Evolutionary conservation across 1,140 invertebrate species (phyloP).

Genomic region (Capitella teleta): DNA sequence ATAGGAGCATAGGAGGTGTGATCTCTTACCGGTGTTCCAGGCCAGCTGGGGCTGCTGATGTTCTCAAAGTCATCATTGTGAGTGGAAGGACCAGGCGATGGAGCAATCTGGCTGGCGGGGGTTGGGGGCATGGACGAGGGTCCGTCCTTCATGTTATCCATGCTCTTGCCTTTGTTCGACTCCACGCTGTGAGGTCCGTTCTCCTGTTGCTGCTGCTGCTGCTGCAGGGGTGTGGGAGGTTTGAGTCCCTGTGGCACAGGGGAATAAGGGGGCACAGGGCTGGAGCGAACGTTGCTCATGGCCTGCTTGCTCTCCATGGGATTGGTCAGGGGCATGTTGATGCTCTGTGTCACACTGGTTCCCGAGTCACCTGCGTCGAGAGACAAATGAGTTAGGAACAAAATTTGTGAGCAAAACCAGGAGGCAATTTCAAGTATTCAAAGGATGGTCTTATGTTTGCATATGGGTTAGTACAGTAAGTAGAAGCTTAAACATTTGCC

Average conservation of each 20-base stretch:
- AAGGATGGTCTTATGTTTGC: background rate
- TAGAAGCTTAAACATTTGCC: background rate
- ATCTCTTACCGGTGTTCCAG: constrained; percentile 69
- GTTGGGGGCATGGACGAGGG: constrained; percentile 46
- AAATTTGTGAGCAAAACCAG: no score
- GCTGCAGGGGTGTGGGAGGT: background rate
- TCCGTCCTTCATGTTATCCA: background rate
- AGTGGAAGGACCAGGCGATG: constrained; percentile 71
- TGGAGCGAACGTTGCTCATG: constrained; percentile 15
- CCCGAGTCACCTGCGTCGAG: background rate
- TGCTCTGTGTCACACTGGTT: constrained; percentile 35
- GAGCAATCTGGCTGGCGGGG: constrained; percentile 52
- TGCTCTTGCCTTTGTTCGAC: background rate
- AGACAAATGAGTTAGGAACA: no score
- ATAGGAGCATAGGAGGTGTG: no score
- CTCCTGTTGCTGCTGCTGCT: constrained; percentile 26
- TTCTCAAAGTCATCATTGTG: constrained; percentile 78
- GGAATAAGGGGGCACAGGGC: constrained; percentile 11
- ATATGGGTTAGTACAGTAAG: background rate
- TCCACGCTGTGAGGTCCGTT: constrained; percentile 25
- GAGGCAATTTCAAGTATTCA: background rate
- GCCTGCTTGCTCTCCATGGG: constrained; percentile 18
- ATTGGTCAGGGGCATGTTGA: constrained; percentile 28
- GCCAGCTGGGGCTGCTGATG: constrained; percentile 64
- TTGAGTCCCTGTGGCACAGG: constrained; percentile 48